phyloP scores from a whole-genome alignment of 2,797 vertebrate species.

The Pseudochirops cupreus region DNA sequence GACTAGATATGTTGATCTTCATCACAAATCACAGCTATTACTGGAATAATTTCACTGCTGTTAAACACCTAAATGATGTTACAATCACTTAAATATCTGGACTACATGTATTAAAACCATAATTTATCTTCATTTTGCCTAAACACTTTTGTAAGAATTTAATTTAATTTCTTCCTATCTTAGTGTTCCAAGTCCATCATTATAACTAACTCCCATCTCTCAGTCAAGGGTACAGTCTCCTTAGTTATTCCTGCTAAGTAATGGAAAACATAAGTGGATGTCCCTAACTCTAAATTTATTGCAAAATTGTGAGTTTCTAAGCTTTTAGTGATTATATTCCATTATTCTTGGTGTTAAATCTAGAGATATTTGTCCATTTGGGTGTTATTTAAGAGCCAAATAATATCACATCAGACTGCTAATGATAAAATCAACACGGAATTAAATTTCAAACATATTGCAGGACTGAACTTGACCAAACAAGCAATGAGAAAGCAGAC shows the following conservation, averaged over 20 bases:
- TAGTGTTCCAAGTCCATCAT: conserved; percentile 47
- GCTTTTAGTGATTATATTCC: conserved; percentile 48
- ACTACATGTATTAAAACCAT: conserved; percentile 67
- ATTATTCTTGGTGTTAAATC: conserved; percentile 28
- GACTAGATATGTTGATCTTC: conserved; percentile 48
- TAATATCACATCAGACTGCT: conserved; percentile 11
- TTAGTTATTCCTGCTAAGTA: conserved; percentile 58
- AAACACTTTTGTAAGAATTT: conserved; percentile 69
- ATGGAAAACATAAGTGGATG: conserved; percentile 40
- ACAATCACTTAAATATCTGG: conserved; percentile 66
- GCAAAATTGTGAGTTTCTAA: conserved; percentile 40
- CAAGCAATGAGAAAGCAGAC: background rate
- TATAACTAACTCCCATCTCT: conserved; percentile 64
- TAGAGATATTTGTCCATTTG: conserved; percentile 10
- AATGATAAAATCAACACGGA: conserved; percentile 40
- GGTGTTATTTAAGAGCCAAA: conserved; percentile 51
- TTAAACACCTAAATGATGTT: conserved; percentile 65
- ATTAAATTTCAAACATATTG: background rate
- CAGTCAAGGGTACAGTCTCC: conserved; percentile 50
- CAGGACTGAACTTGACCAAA: conserved; percentile 15
- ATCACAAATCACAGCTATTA: conserved; percentile 57
- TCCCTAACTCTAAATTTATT: background rate
- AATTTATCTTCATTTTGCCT: conserved; percentile 69
- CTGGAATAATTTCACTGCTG: conserved; percentile 25
- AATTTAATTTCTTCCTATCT: conserved; percentile 65